Percentiles rank a stretch among this genome's conserved stretches.
phyloP scores from a whole-genome alignment of 1,140 invertebrate species.

The Meloidogyne floridensis region DNA sequence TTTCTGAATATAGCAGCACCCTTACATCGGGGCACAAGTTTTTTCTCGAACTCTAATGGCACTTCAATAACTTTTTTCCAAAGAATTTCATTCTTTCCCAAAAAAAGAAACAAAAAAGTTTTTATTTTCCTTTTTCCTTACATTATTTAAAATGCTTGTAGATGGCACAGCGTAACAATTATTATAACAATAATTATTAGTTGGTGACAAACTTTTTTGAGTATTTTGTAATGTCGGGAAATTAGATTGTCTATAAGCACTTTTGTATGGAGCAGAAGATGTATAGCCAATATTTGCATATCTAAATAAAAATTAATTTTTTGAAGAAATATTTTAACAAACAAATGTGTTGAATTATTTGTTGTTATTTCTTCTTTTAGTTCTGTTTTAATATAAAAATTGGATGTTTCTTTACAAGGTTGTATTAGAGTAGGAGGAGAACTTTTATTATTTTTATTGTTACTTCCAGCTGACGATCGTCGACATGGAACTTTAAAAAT shows the following conservation, averaged over 20 bases:
- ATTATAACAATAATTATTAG: not conserved
- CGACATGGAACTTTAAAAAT: conserved; percentile 20
- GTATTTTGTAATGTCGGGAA: conserved; percentile 57
- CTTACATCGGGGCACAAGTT: too few species aligned
- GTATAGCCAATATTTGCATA: conserved; percentile 63
- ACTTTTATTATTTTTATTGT: conserved; percentile 4
- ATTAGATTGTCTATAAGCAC: conserved; percentile 60
- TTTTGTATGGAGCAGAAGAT: conserved; percentile 56
- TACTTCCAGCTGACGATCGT: conserved; percentile 10
- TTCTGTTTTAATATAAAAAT: conserved; percentile 22
- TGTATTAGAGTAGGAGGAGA: not conserved
- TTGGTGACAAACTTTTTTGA: not conserved
- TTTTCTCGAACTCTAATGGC: too few species aligned
- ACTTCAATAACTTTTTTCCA: too few species aligned
- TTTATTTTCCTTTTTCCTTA: not conserved
- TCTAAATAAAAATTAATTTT: conserved; percentile 42
- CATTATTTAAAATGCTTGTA: not conserved
- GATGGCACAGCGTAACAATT: not conserved
- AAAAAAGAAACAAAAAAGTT: too few species aligned
- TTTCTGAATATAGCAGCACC: too few species aligned
- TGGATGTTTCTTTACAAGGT: not conserved
- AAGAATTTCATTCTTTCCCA: too few species aligned
- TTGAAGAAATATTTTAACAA: not conserved
- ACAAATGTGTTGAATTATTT: conserved; percentile 32
- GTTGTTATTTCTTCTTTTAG: not conserved